Conservation (phyloP, 2,888 invertebrate genomes). For the Paralinhomoeus sp. region DNA sequence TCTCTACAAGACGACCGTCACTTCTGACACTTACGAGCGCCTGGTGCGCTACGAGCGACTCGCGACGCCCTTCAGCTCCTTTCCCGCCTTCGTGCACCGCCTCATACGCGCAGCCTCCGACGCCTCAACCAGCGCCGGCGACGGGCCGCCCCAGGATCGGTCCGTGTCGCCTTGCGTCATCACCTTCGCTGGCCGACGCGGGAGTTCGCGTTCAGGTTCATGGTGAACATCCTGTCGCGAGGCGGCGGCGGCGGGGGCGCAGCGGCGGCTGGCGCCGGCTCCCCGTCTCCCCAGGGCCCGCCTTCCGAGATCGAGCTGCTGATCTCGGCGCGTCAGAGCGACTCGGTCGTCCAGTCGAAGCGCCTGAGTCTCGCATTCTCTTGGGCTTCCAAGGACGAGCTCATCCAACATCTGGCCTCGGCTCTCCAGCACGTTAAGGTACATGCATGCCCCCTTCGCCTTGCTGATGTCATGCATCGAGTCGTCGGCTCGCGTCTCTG, state of each 20-base stretch:
- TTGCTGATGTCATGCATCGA: background rate
- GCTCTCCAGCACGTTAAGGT: background rate
- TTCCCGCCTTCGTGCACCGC: background rate
- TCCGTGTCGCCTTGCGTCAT: too few relatives aligned
- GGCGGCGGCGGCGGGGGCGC: background rate
- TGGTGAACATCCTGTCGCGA: background rate
- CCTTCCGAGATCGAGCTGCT: background rate
- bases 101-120: background rate
- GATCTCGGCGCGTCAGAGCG: background rate
- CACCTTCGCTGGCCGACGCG: too few relatives aligned
- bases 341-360: background rate
- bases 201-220: background rate
- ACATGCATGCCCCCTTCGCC: background rate
- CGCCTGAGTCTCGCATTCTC: background rate
- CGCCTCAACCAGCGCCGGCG: too few relatives aligned
- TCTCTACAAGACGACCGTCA: background rate
- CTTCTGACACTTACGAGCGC: background rate
- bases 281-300: too few relatives aligned
- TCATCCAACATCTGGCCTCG: background rate
- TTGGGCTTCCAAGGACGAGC: background rate
- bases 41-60: background rate
- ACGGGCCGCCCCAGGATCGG: too few relatives aligned
- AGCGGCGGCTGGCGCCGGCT: too few relatives aligned
- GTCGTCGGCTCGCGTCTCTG: background rate
- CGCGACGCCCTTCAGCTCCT: background rate